A percentile compares a stretch with the other conserved stretches of the same genome.
phyloP scores from a whole-genome alignment of 2,113 vertebrate genomes.

The Microtus oregoni region DNA sequence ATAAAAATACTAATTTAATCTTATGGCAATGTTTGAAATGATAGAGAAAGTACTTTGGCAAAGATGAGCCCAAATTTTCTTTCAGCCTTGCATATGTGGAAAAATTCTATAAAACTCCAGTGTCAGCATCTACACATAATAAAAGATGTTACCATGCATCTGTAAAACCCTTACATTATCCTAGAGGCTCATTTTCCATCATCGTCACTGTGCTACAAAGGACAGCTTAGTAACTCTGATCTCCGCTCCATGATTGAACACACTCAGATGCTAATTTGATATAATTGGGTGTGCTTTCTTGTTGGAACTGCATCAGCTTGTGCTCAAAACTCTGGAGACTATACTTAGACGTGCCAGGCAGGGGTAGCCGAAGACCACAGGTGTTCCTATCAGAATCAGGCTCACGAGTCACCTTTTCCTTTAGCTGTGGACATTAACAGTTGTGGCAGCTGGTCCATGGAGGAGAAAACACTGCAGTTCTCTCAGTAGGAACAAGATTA shows the following conservation, averaged over 20 bases:
- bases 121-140: conserved; percentile 33
- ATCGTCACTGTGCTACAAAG: conserved; percentile 72
- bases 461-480: conserved; percentile 45
- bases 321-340: background rate
- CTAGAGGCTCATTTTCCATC: background rate
- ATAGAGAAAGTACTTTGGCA: conserved; percentile 43
- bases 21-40: background rate
- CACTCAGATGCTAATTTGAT: conserved; percentile 66
- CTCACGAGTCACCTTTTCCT: conserved; percentile 62
- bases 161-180: background rate
- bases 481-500: conserved; percentile 46
- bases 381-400: background rate
- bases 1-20: conserved; percentile 11
- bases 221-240: conserved; percentile 62
- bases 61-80: conserved; percentile 2
- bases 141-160: background rate
- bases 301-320: background rate
- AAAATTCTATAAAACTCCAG: conserved; percentile 53
- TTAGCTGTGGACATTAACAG: conserved; percentile 37
- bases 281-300: too few species aligned
- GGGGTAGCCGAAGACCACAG: conserved; percentile 6
- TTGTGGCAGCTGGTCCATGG: conserved; percentile 60
- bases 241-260: conserved; percentile 51
- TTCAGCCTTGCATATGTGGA: background rate
- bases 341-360: conserved; percentile 50